Evolutionary conservation across 2,888 invertebrate genomes (phyloP), one percentile per base, ranked within the genome.

Genomic region (Arctia plantaginis): DNA sequence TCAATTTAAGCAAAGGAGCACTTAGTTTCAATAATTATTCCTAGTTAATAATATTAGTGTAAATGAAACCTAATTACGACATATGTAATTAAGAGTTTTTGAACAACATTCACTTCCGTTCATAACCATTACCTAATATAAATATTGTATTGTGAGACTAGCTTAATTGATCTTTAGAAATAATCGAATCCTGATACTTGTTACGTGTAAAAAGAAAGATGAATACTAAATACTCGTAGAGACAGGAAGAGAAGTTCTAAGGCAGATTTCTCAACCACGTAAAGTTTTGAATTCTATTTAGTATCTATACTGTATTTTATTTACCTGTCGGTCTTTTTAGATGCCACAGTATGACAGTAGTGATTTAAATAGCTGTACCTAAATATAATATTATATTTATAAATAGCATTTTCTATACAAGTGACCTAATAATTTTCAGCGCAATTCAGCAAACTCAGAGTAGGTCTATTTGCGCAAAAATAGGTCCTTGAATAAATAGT

Each of bases 401-500:
- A 59, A 18, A 62, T 30, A 41, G 4, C 10, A 41, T 62, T 65
- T 27, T 65, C 33, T 73, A n/a, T 41, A 27, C 62, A 51, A 55
- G 33, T 72, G 72, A 75, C 75, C 75, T 65, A 69, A 72, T 75
- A 72, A 35, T 69, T 69, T 62, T 51, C 30, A 47, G n/a, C n/a
- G 35, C 23, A 39, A 62, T 67, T 71, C 47, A 65, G 15, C 39
- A 39, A 68, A 65, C 30, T 73, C 64, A 20, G 12, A 35, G 68
- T 30, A 66, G 51, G 70, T 59, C 30, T 51, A 66, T 62, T 64
- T 39, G 69, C 20, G 64, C 68, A 65, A 69, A 83, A 78, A 81
- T 85, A 79, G 73, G 78, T 78, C 81, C 80, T 75, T 77, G 80
- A 75, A 80, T 74, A 69, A 78, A 80, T 12, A 55, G 23, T 10